Evolutionary conservation across 2,113 vertebrate species (phyloP), one percentile per base, ranked within the genome.

Genomic region (Hyla sarda): DNA sequence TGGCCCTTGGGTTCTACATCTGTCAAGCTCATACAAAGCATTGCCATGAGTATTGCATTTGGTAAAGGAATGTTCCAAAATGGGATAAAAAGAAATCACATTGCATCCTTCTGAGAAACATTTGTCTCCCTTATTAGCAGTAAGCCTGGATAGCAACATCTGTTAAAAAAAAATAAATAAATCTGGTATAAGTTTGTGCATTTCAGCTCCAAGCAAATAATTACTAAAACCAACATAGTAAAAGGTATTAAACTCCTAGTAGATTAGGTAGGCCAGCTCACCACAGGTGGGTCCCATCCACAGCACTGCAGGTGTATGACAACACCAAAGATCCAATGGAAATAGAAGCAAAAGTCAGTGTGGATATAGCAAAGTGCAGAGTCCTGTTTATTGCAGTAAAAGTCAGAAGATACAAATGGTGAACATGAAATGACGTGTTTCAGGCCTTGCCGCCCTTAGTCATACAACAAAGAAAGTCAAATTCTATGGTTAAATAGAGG

Each of bases 1-100:
- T 81, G 78, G 65, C 78, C 58, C 78, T 81, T 81, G 78, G 78
- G 56, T 62, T 62, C 32, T 81, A 81, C 78, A 81, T 81, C 78
- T 81, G 78, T 81, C 78, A 81, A 62, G 41, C 78, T 47, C 78
- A 81, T 81, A 81, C 78, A 81, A 12, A 41, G 78, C 58, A 47
- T 45, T 25, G 77, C 77, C 58, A 62, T 80, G 78, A 65, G 78
- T 81, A 81, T 81, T 30, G 41, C 56, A 47, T 81, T 81, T 81
- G 34, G 56, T 81, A 47, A 62, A 81, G n/a, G 58, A 62, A 60
- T 60, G 60, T 81, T 81, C 34, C 56, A 81, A 81, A 81, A 62
- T 47, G 58, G 58, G n/a, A 62, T 62, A 65, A 47, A 32, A 81
- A 47, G 37, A 81, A 81, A 81, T 81, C 78, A 81, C 78, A 81